Conservation (phyloP, 2,797 vertebrate species). For the Liasis olivaceus region DNA sequence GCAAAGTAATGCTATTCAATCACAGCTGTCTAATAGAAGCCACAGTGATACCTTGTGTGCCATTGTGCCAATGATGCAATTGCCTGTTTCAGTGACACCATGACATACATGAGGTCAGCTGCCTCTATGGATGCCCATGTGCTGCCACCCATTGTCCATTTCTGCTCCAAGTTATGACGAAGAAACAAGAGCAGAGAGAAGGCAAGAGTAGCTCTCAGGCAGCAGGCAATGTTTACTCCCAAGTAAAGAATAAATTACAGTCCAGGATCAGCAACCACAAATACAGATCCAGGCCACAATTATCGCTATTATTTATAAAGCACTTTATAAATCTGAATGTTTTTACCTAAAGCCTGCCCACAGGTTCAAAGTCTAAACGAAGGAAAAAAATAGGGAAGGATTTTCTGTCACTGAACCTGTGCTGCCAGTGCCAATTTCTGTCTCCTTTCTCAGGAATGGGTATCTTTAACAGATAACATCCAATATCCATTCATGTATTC, state of each 20-base stretch:
- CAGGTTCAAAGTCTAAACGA: not conserved
- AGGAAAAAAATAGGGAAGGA: not conserved
- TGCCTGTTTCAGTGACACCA: too few relatives aligned
- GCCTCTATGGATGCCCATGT: too few relatives aligned
- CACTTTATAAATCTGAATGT: not conserved
- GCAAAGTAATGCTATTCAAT: too few relatives aligned
- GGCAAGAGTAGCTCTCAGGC: not conserved
- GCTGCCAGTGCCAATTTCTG: not conserved
- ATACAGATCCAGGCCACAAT: not conserved
- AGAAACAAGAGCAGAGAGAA: not conserved
- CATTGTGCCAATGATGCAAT: too few relatives aligned
- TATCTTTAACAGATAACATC: not conserved
- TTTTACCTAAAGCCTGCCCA: not conserved
- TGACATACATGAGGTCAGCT: too few relatives aligned
- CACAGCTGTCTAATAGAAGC: too few relatives aligned
- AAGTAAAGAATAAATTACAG: not conserved
- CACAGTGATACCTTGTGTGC: too few relatives aligned
- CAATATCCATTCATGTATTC: not conserved
- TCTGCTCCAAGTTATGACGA: not conserved
- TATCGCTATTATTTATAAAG: not conserved
- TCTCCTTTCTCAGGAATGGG: not conserved
- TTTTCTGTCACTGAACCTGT: not conserved
- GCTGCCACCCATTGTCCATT: too few relatives aligned
- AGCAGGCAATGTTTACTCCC: not conserved
- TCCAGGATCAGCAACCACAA: too few relatives aligned